Percentiles rank a stretch among this genome's conserved stretches.
Evolutionary conservation across 2,113 vertebrate species (phyloP).

Genomic region (Neolamprologus fasciatus): DNA sequence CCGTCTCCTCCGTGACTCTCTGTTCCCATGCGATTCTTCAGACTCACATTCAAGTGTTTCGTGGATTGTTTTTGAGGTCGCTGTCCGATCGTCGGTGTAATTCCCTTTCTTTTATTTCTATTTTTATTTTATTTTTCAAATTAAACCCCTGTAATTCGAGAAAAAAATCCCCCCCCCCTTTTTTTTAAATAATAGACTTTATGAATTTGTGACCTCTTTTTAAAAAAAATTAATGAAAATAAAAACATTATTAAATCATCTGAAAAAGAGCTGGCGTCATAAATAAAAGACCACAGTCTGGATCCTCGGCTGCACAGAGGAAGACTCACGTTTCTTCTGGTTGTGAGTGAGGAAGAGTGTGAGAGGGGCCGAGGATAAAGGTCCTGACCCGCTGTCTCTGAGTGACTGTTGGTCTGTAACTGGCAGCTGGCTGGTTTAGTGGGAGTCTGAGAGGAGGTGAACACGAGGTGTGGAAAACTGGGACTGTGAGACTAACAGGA

Average conservation of each 20-base stretch:
- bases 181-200: neutral
- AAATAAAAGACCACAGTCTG: neutral
- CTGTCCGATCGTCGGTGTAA: neutral
- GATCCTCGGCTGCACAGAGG: neutral
- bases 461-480: neutral
- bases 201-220: neutral
- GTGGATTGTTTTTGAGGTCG: constrained; percentile 80
- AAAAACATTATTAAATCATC: neutral
- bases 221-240: neutral
- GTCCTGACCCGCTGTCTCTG: neutral
- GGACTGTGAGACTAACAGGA: neutral
- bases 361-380: neutral
- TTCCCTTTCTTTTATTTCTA: constrained; percentile 9
- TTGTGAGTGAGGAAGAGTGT: neutral
- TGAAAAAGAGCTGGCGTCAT: neutral
- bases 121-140: neutral
- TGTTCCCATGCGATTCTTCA: constrained; percentile 80
- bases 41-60: constrained; percentile 85
- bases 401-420: neutral
- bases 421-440: neutral
- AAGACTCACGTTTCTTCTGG: neutral
- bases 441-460: neutral
- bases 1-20: constrained; percentile 33
- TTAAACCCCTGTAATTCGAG: neutral
- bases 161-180: rapidly evolving